Conservation (phyloP, 2,888 invertebrate species). For the Agrochola litura region DNA sequence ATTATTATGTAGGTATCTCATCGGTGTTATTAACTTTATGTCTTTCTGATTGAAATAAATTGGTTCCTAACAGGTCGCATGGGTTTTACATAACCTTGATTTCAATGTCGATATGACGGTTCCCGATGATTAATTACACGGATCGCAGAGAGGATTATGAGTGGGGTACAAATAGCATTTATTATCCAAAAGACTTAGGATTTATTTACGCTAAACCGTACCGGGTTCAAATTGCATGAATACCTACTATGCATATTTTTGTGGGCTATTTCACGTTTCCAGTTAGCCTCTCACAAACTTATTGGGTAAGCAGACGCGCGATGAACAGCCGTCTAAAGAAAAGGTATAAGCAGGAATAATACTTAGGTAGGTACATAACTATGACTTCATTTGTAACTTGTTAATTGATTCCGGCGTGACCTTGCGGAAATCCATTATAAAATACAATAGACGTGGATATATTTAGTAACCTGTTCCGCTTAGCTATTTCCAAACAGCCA, state of each 20-base stretch:
- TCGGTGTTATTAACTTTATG: background rate
- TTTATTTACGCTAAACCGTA: background rate
- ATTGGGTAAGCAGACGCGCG: background rate
- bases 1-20: background rate
- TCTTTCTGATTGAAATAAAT: background rate
- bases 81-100: background rate
- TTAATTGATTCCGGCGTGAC: too few species aligned
- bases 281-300: background rate
- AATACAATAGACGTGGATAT: too few species aligned
- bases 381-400: background rate
- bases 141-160: background rate
- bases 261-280: background rate
- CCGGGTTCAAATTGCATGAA: background rate
- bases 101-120: background rate
- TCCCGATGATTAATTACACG: conserved; percentile 6
- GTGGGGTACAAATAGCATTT: background rate
- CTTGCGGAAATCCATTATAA: too few species aligned
- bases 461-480: too few species aligned
- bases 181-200: conserved; percentile 1
- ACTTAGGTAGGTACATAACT: background rate
- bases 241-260: background rate
- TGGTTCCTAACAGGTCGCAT: background rate
- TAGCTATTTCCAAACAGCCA: too few species aligned
- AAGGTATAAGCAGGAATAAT: background rate
- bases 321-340: background rate